phyloP scores from a whole-genome alignment of 1,140 invertebrate species.

The Hyles euphorbiae region DNA sequence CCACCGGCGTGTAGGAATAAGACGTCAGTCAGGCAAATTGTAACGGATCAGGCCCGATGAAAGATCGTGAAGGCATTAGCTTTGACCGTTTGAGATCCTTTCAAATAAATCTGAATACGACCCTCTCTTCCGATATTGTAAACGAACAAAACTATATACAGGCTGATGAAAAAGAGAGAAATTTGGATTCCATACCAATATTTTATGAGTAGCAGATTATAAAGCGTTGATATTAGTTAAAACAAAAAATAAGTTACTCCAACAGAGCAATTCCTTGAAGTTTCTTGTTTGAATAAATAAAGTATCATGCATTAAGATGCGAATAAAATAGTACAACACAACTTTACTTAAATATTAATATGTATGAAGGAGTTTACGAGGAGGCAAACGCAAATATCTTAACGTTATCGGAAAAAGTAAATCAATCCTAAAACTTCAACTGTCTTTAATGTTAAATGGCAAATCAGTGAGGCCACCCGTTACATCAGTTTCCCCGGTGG shows the following conservation, averaged over 20 bases:
- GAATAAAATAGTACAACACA: no score
- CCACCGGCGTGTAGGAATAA: constrained; percentile 58
- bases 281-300: no score
- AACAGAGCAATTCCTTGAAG: no score
- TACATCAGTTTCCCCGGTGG: constrained; percentile 57
- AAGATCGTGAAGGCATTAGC: constrained; percentile 56
- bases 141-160: constrained; percentile 14
- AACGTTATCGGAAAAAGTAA: constrained; percentile 23
- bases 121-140: constrained; percentile 38
- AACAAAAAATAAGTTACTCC: no score
- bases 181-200: no score
- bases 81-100: constrained; percentile 35
- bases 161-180: constrained; percentile 11
- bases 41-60: constrained; percentile 48
- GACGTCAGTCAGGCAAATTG: constrained; percentile 63
- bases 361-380: no score
- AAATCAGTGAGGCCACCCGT: constrained; percentile 46
- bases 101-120: constrained; percentile 51
- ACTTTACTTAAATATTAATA: no score
- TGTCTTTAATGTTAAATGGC: constrained; percentile 49
- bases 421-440: constrained; percentile 29
- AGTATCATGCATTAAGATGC: no score
- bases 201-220: no score
- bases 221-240: no score
- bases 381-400: constrained; percentile 7